Base-by-base conservation (phyloP, 2,113 vertebrate species). In the Melanostigma gelatinosum region DNA sequence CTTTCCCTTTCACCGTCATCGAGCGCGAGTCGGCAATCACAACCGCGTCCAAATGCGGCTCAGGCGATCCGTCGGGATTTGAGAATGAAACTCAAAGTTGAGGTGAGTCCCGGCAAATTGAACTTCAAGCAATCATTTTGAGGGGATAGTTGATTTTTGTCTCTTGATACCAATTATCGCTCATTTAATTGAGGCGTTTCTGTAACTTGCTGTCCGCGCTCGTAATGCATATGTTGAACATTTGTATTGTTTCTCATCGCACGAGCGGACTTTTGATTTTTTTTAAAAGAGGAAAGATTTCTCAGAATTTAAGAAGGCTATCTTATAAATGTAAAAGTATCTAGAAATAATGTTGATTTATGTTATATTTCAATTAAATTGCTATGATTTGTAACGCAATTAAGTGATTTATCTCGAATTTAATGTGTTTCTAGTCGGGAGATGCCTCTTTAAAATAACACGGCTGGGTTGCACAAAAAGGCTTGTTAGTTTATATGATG, bases 1-100 rank as follows among this genome's bases (percentile, higher is more conserved):
- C 83, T 71, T 32, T 40, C 29, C 34, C 42, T 50, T 4, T 16
- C 63, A 13, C 34, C 64, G 77, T 71, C 68, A 80, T 76, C 64
- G 10, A 22, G 70, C 4, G 66, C 75, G 54, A 54, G 48, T 73
- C 80, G 5, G 75, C 85, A 32, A n/a, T 3, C 80, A 69, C 20
- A 44, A 5, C 48, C 58, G 42, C 18, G 50, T 64, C 46, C 27
- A 12, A 34, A 55, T 0, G 76, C 1, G 44, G 42, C 57, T 74
- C 64, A 6, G 61, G 15, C 8, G 24, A 78, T 38, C 15, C 55
- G 57, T 32, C 34, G 10, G 57, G 72, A 55, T 80, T 72, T 50
- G 77, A 62, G 24, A 16, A 62, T 64, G 55, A 13, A 72, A 82
- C 67, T 75, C 74, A 88, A 88, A 91, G 87, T 91, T 85, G n/a